Conservation (phyloP, 2,888 invertebrate genomes). For the Mimachlamys varia region DNA sequence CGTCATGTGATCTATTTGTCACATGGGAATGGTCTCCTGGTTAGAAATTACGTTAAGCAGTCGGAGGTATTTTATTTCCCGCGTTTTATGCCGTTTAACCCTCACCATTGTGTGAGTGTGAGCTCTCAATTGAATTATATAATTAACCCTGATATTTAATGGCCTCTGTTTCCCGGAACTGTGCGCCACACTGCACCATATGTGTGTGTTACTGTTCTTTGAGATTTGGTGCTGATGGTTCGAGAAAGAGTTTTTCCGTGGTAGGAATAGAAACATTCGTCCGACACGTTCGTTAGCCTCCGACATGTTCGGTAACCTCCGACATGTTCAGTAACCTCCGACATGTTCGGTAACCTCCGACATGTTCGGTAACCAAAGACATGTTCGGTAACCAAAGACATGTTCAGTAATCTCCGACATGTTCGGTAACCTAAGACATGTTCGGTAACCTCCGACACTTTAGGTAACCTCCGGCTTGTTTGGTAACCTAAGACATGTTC, state of each 20-base stretch:
- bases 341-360: no score
- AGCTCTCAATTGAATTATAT: slow-evolving; percentile 8
- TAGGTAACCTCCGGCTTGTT: no score
- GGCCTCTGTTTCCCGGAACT: neutral
- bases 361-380: no score
- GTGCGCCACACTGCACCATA: neutral
- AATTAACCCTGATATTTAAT: neutral
- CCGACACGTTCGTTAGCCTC: no score
- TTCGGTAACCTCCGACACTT: no score
- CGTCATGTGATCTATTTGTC: neutral
- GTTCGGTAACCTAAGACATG: no score
- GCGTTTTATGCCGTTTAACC: slow-evolving; percentile 5
- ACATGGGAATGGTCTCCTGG: neutral
- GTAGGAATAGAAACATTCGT: neutral
- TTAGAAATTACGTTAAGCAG: neutral
- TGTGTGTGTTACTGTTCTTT: neutral
- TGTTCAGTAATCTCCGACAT: no score
- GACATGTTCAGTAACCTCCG: no score
- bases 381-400: no score
- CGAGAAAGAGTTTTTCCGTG: neutral
- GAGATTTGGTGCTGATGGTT: neutral
- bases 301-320: no score
- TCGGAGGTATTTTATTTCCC: slow-evolving; percentile 18
- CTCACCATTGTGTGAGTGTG: neutral
- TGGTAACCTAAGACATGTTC: no score